These are phyloP conservation scores for Etheostoma cragini DNA, from an alignment of 2,113 vertebrate species.

Conservation along the genomic window DNA sequence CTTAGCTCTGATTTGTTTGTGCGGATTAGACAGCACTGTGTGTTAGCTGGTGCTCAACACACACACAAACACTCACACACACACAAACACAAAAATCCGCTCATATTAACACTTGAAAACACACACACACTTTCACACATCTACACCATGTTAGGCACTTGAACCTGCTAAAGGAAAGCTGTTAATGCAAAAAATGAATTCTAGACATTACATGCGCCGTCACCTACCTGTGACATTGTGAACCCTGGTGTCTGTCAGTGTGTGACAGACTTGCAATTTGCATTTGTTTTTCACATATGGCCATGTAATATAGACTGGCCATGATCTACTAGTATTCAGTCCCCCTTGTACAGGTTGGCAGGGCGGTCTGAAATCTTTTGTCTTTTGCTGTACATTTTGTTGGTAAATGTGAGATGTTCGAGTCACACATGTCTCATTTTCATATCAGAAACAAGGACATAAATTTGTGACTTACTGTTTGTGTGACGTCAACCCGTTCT, in stretches of 20 bases:
- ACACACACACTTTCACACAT: conserved; percentile 18
- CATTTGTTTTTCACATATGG: not conserved
- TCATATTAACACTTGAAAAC: conserved; percentile 29
- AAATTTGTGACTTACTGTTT: no score
- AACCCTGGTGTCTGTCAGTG: conserved; percentile 36
- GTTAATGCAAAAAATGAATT: conserved; percentile 73
- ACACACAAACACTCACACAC: conserved; percentile 39
- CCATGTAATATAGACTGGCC: not conserved
- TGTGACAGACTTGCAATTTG: conserved; percentile 4
- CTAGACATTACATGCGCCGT: conserved; percentile 34
- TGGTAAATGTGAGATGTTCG: no score
- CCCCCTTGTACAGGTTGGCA: no score
- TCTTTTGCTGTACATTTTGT: no score
- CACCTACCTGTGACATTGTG: conserved; percentile 59
- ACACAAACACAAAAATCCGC: conserved; percentile 28
- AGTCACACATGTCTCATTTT: no score
- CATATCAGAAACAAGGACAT: no score
- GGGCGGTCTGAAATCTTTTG: no score
- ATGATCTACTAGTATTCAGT: not conserved
- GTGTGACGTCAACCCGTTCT: no score
- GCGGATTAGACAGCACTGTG: conserved; percentile 44
- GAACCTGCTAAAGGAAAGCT: conserved; percentile 53
- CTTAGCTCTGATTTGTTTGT: conserved; percentile 71
- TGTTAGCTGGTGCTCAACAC: conserved; percentile 50
- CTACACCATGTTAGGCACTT: conserved; percentile 47